Conservation (phyloP, 35 echinoderm and acorn worm species). For the Patiria miniata region DNA sequence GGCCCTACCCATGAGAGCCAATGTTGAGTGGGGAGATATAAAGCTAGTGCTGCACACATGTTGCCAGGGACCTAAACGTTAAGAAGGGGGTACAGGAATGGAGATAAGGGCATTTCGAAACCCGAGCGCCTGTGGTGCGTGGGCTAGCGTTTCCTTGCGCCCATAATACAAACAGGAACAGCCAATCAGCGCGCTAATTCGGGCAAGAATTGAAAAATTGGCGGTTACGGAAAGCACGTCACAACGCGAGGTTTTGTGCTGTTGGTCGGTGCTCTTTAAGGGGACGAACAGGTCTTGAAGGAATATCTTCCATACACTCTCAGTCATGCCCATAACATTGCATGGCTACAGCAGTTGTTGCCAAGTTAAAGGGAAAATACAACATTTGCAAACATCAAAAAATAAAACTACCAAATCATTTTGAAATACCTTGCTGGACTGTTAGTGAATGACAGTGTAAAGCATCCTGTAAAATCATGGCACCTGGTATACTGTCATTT, state of each 20-base stretch:
- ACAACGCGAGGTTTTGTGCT: neutral
- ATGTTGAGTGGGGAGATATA: neutral
- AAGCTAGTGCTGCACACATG: neutral
- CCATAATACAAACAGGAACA: conserved; percentile 25
- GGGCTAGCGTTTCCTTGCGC: conserved; percentile 9
- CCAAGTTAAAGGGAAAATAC: too few species aligned
- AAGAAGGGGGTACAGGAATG: neutral
- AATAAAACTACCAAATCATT: too few species aligned
- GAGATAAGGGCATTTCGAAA: conserved; percentile 25
- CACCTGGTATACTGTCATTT: too few species aligned
- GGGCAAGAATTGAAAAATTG: conserved; percentile 28
- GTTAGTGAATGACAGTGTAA: too few species aligned
- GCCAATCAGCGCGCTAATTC: conserved; percentile 9
- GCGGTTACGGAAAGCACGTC: conserved; percentile 23
- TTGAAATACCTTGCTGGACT: too few species aligned
- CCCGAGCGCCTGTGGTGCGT: conserved; percentile 17
- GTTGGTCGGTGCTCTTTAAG: too few species aligned
- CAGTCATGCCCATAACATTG: too few species aligned
- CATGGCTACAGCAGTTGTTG: too few species aligned
- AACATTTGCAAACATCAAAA: too few species aligned
- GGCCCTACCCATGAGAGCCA: neutral
- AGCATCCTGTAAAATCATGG: too few species aligned
- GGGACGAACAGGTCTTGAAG: too few species aligned
- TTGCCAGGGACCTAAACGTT: neutral
- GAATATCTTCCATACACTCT: too few species aligned